Percentiles rank a stretch among this genome's conserved stretches.
Conservation (phyloP, 2,113 vertebrate species). For the Tyto alba region DNA sequence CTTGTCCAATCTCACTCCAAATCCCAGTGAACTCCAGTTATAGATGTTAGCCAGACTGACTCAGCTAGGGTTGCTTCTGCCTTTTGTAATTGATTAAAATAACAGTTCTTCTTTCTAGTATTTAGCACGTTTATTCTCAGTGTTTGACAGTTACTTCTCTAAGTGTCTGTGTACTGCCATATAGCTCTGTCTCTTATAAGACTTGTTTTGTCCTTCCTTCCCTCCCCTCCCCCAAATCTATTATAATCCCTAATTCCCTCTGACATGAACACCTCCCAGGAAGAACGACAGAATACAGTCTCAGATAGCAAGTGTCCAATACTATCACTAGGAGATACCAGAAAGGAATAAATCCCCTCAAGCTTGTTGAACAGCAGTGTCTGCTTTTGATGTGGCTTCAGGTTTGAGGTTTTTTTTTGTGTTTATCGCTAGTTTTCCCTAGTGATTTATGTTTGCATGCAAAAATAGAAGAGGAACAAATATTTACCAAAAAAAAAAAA, state of each 20-base stretch:
- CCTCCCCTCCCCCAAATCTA: conserved; percentile 6
- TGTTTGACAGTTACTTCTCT: not conserved
- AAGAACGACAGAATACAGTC: not conserved
- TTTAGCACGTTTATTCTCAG: not conserved
- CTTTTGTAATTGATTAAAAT: not conserved
- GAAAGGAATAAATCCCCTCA: not conserved
- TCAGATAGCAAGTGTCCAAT: not conserved
- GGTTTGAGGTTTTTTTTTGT: not conserved
- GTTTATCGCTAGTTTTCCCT: not conserved
- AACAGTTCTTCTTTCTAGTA: not conserved
- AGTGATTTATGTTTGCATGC: not conserved
- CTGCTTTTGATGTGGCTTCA: not conserved
- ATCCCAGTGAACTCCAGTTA: not conserved
- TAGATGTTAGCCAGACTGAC: not conserved
- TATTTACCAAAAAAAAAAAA: not conserved
- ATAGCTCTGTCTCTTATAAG: not conserved
- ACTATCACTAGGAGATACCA: not conserved
- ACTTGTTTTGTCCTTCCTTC: not conserved
- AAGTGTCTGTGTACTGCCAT: not conserved
- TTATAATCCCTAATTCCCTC: conserved; percentile 30
- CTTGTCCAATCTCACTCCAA: not conserved
- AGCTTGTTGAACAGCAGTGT: not conserved
- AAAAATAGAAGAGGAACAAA: not conserved
- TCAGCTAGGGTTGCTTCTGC: not conserved
- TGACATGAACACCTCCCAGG: not conserved